Base-by-base conservation (phyloP, 1,140 invertebrate genomes). In the Contarinia nasturtii region DNA sequence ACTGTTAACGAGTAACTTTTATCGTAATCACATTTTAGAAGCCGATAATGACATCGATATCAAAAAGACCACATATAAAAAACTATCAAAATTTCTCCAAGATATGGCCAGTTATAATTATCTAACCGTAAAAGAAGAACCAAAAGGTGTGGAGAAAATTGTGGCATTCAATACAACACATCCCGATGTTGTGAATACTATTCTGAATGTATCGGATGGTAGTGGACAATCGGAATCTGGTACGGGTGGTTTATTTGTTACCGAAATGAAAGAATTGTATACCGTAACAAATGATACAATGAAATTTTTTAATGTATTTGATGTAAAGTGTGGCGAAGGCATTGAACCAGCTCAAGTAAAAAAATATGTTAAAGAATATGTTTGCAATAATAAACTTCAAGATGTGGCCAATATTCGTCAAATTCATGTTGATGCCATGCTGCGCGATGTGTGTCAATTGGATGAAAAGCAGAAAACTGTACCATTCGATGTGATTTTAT, bases 1-100 rank as follows among this genome's bases (percentile, higher is more conserved):
- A 1, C 63, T 86, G 19, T 61, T 86, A 12, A 78, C 77, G 1
- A 84, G 80, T 52, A 82, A 75, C 52, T 86, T 82, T 65, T 88
- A 75, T 61, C 83, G 83, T 49, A 73, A 81, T 52, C 76, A 88
- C 64, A 74, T 92, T 57, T 68, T 87, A 45, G 74, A 74, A 1
- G 52, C 73, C 5, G 66, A 68, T 17, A 67, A 71, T 47, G 70
- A 63, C 12, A 63, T 94, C 36, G 88, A 93, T 61, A 71, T 93
- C 1, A 95, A 93, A 60, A 91, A 90, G 60, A 85, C 87, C 12
- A 78, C 73, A 17, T 88, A 78, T 57, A 93, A 93, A 67, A 94
- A 93, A 65, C 63, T 95, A 45, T 82, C 84, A 8, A 80, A 79
- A 44, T 90, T 89, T 63, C 64, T 92, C 17, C 70, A 73, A 48